Evolutionary conservation across 2,113 vertebrate species (phyloP), one percentile per base, ranked within the genome.

Genomic region (Sclerurus mexicanus): DNA sequence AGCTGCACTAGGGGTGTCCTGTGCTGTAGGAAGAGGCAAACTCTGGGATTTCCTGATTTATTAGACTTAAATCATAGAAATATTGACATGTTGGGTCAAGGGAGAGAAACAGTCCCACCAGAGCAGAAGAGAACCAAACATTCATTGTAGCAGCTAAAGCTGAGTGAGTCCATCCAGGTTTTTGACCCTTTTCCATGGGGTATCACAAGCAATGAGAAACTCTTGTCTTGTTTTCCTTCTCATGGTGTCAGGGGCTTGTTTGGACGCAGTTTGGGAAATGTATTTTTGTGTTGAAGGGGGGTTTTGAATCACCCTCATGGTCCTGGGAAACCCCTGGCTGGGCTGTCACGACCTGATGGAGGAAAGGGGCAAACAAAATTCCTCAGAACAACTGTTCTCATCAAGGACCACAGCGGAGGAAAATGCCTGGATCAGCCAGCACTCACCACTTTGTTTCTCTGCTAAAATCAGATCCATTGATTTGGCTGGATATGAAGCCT

Each of bases 131-230:
- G 33, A 31, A 50, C 0, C 11, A 59, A 59, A 52, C 22, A 30
- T 12, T 63, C 30, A 50, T 50, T 39, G 23, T 33, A 69, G 31
- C 25, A 39, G 7, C 33, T 50, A 2, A 72, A 75, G 14, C 23
- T n/a, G 25, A 86, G 56, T 0, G 0, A 63, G 13, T 27, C n/a
- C 24, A 2, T 42, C 60, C 4, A 10, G 40, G 4, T 7, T 67
- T 59, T 44, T 62, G 49, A n/a, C 7, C 22, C 9, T 62, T 85
- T 84, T 39, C 25, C 14, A 7, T 3, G 8, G 67, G 37, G 39
- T 49, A 10, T 16, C 44, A 52, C 22, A 79, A 85, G 31, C 44
- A 60, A 53, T 1, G 12, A 44, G 53, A 52, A 87, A 47, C 4
- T 42, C 40, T 47, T 35, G 13, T 0, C 28, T 18, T 37, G 69